Conservation (phyloP, 2,113 vertebrate genomes). For the Triplophysa siluroides region DNA sequence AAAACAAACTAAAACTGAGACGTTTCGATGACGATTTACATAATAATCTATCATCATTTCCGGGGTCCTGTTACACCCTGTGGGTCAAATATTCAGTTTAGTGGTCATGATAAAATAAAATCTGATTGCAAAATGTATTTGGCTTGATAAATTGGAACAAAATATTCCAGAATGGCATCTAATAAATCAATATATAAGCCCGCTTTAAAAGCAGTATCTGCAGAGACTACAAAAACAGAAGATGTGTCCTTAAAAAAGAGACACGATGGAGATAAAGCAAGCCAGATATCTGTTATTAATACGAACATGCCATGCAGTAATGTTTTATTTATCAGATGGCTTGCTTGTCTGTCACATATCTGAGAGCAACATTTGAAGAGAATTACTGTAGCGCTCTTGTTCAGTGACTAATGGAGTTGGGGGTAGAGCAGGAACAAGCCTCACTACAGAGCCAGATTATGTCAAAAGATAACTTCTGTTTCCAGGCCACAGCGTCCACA, state of each 20-base stretch:
- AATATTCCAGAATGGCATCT: not conserved
- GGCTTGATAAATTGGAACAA: not conserved
- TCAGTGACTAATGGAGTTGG: conserved; percentile 32
- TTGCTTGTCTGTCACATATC: conserved; percentile 41
- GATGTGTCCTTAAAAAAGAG: not conserved
- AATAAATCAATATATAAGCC: not conserved
- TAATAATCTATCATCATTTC: not conserved
- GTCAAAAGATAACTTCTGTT: conserved; percentile 35
- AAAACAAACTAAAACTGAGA: not conserved
- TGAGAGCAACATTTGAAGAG: conserved; percentile 29
- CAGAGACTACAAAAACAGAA: not conserved
- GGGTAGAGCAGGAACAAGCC: conserved; percentile 20
- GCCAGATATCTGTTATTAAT: conserved; percentile 43
- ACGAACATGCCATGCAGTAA: not conserved
- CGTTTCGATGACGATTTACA: too few species aligned
- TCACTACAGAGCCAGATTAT: conserved; percentile 13
- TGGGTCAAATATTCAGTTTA: too few species aligned
- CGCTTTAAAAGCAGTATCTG: not conserved
- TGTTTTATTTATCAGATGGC: conserved; percentile 44
- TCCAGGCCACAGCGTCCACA: not conserved
- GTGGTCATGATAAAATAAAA: too few species aligned
- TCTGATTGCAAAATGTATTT: not conserved
- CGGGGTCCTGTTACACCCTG: too few species aligned
- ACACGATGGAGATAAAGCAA: conserved; percentile 1
- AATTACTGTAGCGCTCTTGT: conserved; percentile 19